These are phyloP conservation scores for Acestrorhynchus altus DNA, from an alignment of 2,797 vertebrate genomes.

Conservation along the genomic window DNA sequence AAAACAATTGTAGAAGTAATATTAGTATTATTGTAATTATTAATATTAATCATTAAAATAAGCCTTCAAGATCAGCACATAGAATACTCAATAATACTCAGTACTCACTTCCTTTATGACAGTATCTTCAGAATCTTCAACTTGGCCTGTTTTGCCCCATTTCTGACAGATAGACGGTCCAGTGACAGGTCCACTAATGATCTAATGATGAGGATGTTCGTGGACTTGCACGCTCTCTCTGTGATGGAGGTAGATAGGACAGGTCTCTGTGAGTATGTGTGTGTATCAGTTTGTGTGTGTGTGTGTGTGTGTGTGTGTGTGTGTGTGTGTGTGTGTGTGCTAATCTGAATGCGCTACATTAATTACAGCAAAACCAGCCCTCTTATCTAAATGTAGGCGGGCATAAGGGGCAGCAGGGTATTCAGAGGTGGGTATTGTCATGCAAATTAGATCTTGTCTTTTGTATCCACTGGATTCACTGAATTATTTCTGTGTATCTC, in stretches of 20 bases:
- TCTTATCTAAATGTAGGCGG: conserved; percentile 52
- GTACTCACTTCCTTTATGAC: conserved; percentile 46
- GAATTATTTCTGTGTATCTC: conserved; percentile 35
- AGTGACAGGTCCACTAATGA: background rate
- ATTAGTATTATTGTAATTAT: background rate
- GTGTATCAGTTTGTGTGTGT: conserved; percentile 21
- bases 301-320: conserved; percentile 33
- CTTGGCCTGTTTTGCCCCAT: conserved; percentile 25
- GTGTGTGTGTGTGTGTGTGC: conserved; percentile 32
- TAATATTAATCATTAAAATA: background rate
- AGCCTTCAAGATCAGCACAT: background rate
- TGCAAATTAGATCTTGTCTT: conserved; percentile 55
- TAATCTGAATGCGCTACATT: conserved; percentile 64
- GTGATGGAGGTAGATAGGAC: conserved; percentile 4
- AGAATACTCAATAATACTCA: conserved; percentile 1
- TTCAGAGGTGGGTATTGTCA: conserved; percentile 58
- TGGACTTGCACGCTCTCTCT: background rate
- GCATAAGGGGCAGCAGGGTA: conserved; percentile 26
- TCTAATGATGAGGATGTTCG: conserved; percentile 8
- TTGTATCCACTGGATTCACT: conserved; percentile 33
- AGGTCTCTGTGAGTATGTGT: background rate
- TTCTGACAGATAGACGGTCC: conserved; percentile 13
- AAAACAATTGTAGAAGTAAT: too few species aligned
- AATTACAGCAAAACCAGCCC: conserved; percentile 59
- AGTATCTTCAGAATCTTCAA: background rate